Evolutionary conservation across 1,140 invertebrate species (phyloP).

Genomic region (Bemisia tabaci): DNA sequence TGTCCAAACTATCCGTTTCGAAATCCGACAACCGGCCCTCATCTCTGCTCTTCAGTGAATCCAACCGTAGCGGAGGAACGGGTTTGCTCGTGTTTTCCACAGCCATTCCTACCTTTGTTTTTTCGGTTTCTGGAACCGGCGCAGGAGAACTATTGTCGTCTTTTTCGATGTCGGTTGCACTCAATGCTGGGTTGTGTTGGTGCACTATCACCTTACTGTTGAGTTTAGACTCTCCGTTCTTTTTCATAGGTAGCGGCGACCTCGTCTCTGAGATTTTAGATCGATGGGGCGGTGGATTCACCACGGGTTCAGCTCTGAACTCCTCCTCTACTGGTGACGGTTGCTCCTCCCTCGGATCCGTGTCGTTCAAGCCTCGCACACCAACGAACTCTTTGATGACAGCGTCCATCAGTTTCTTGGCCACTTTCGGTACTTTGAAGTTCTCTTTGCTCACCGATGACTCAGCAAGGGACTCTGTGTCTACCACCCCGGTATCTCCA

Average conservation of each 20-base stretch:
- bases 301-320: not conserved
- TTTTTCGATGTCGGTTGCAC: not conserved
- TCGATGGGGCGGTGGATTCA: not conserved
- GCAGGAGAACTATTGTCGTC: not conserved
- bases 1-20: slow-evolving; percentile 61
- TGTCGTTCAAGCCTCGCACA: slow-evolving; percentile 30
- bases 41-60: not conserved
- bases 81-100: not conserved
- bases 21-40: slow-evolving; percentile 3
- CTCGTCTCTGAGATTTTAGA: not conserved
- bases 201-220: not conserved
- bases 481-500: slow-evolving; percentile 16
- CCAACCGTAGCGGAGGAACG: not conserved
- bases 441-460: slow-evolving; percentile 26
- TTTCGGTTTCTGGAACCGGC: not conserved
- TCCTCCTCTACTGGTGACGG: not conserved
- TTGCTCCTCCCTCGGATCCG: not conserved
- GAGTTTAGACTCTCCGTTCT: not conserved
- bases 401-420: slow-evolving; percentile 35
- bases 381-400: slow-evolving; percentile 37
- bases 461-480: slow-evolving; percentile 30
- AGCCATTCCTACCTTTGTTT: not conserved
- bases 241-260: not conserved
- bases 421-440: slow-evolving; percentile 18
- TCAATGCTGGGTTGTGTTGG: not conserved